These are phyloP conservation scores for Apamea monoglypha DNA, from an alignment of 2,888 invertebrate species.

Conservation along the genomic window DNA sequence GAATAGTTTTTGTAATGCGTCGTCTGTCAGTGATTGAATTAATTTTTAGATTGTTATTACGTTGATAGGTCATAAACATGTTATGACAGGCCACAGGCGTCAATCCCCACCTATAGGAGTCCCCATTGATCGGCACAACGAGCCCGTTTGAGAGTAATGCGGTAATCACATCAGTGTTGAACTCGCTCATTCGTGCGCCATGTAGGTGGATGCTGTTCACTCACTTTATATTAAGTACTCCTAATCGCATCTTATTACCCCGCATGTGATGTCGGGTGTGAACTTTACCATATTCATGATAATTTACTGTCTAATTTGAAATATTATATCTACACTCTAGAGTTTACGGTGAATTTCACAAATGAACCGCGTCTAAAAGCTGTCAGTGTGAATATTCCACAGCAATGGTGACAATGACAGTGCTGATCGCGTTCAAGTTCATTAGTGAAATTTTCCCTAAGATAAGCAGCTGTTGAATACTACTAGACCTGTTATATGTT, in stretches of 20 bases:
- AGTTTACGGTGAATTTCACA: background rate
- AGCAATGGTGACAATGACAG: background rate
- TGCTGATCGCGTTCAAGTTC: background rate
- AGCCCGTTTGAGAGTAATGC: conserved; percentile 31
- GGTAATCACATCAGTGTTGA: conserved; percentile 47
- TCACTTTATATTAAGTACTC: conserved; percentile 26
- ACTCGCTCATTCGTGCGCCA: conserved; percentile 28
- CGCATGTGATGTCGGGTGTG: conserved; percentile 30
- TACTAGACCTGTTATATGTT: background rate
- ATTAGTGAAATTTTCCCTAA: background rate
- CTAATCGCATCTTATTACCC: conserved; percentile 32
- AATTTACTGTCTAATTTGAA: conserved; percentile 1
- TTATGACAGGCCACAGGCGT: background rate
- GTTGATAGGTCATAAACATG: background rate
- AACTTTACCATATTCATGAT: conserved; percentile 27
- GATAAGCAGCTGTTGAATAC: background rate
- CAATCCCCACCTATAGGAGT: background rate
- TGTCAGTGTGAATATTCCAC: background rate
- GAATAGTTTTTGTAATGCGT: background rate
- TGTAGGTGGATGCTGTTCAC: conserved; percentile 25
- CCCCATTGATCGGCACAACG: conserved; percentile 14
- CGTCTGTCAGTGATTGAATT: background rate
- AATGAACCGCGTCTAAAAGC: background rate
- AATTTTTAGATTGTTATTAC: background rate
- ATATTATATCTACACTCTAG: background rate